Evolutionary conservation across 2,797 vertebrate genomes (phyloP).

Genomic region (Sebastolobus altivelis): DNA sequence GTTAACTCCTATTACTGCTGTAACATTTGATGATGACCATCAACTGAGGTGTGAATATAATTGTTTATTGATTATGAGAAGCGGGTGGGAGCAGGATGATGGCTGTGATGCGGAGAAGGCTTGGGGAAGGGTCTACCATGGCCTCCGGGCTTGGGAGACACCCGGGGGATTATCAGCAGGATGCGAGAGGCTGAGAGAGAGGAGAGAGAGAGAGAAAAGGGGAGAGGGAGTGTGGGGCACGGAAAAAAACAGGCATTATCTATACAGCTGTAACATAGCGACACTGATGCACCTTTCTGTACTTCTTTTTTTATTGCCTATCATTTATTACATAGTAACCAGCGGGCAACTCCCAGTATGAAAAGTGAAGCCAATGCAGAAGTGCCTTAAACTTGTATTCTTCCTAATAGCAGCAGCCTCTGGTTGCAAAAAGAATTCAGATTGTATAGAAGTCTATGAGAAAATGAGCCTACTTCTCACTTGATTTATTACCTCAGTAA

Average conservation of each 20-base stretch:
- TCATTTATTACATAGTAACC: background rate
- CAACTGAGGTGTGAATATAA: background rate
- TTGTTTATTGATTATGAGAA: constrained; percentile 6
- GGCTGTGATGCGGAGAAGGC: background rate
- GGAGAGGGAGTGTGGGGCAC: background rate
- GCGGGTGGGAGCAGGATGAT: background rate
- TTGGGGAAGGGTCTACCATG: background rate
- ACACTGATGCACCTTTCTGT: background rate
- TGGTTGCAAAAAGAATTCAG: too few species aligned
- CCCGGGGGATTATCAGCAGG: background rate
- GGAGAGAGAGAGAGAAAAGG: background rate
- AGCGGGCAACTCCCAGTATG: too few species aligned
- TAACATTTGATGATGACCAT: background rate
- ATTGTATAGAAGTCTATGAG: too few species aligned
- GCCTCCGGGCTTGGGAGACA: background rate
- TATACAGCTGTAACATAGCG: background rate
- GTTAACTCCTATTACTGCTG: background rate
- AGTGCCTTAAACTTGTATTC: too few species aligned
- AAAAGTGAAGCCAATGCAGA: too few species aligned
- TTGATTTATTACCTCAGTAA: too few species aligned
- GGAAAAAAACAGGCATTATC: background rate
- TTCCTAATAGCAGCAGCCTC: too few species aligned
- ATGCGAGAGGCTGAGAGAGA: background rate
- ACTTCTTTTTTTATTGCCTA: background rate
- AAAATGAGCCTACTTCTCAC: too few species aligned